These are phyloP conservation scores for Eupeodes luniger DNA, from an alignment of 2,888 invertebrate species.

Conservation along the genomic window DNA sequence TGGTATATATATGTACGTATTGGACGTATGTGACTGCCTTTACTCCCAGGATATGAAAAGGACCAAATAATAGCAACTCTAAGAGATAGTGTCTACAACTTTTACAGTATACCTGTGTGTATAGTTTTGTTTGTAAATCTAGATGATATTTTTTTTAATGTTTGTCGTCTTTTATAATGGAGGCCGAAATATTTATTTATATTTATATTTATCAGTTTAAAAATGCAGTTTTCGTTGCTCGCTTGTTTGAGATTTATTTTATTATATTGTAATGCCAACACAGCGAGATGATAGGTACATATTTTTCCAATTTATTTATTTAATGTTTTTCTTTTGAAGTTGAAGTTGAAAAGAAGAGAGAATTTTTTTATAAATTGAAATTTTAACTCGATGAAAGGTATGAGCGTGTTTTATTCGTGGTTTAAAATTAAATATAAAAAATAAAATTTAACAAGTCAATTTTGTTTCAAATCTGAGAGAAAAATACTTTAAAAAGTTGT, in stretches of 20 bases:
- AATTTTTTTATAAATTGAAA: neutral
- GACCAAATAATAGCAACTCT: slow-evolving; percentile 27
- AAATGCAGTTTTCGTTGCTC: neutral
- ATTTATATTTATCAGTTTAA: slow-evolving; percentile 12
- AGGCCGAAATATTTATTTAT: slow-evolving; percentile 17
- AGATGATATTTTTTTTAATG: neutral
- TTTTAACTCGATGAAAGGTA: too few relatives aligned
- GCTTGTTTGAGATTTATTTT: neutral
- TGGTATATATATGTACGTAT: neutral
- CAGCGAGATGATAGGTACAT: neutral
- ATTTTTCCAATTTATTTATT: neutral
- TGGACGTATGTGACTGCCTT: slow-evolving; percentile 6
- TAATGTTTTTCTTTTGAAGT: neutral
- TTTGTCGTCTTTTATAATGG: neutral
- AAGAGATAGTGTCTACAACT: slow-evolving; percentile 56
- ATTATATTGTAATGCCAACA: neutral
- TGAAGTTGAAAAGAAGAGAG: neutral
- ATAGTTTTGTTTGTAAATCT: neutral
- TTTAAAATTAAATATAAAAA: too few relatives aligned
- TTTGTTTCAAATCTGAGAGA: too few relatives aligned
- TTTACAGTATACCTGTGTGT: neutral
- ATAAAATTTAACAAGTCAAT: too few relatives aligned
- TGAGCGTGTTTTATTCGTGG: too few relatives aligned
- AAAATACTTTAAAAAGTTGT: too few relatives aligned
- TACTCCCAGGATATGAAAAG: slow-evolving; percentile 34